A percentile compares a stretch with the other conserved stretches of the same genome.
Evolutionary conservation across 2,888 invertebrate species (phyloP).

Genomic region (Antheraea yamamai): DNA sequence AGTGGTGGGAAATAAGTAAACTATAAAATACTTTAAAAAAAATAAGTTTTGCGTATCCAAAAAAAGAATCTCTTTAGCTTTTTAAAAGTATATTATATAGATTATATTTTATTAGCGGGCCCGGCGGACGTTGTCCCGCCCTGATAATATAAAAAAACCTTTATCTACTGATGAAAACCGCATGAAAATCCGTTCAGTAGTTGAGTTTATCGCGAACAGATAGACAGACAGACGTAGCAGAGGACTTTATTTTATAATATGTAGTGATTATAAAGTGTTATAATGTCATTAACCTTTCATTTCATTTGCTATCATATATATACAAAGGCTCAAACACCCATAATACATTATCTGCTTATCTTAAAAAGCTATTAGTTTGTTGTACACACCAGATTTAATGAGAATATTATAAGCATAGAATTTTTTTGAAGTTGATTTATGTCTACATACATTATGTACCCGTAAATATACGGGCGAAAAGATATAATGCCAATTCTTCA

Average conservation of each 20-base stretch:
- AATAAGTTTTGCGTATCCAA: too few species aligned
- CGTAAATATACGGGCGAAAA: constrained; percentile 24
- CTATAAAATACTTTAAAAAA: too few species aligned
- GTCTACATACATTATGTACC: constrained; percentile 18
- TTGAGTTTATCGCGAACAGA: too few species aligned
- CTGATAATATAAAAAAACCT: too few species aligned
- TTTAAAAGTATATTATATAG: too few species aligned
- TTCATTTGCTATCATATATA: neutral
- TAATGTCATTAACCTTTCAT: neutral
- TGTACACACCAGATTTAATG: constrained; percentile 18
- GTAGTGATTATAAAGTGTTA: neutral
- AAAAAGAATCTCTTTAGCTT: too few species aligned
- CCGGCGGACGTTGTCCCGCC: too few species aligned
- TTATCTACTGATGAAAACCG: too few species aligned
- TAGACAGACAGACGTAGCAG: too few species aligned
- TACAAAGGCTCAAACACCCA: neutral
- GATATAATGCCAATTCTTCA: constrained; percentile 29
- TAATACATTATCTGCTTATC: neutral
- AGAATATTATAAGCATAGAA: neutral
- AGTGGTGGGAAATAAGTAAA: too few species aligned
- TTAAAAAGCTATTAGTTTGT: neutral
- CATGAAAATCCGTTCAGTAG: too few species aligned
- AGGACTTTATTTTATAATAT: too few species aligned
- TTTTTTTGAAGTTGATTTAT: constrained; percentile 3
- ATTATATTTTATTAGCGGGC: neutral